Evolutionary conservation across 2,113 vertebrate species (phyloP).

Genomic region (Sturnus vulgaris): DNA sequence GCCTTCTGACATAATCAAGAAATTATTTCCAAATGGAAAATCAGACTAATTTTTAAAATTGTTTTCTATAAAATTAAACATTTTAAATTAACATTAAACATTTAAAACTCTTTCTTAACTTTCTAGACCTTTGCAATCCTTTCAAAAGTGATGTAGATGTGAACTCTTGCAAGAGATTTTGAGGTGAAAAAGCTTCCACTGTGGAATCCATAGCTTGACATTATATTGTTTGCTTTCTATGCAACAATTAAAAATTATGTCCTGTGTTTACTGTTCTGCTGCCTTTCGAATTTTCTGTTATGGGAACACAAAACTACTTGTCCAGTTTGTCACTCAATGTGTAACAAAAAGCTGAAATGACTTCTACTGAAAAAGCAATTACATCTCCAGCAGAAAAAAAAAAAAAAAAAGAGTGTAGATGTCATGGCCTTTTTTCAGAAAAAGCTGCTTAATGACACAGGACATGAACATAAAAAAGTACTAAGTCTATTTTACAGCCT

Average conservation of each 20-base stretch:
- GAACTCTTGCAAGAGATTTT: neutral
- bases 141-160: neutral
- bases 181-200: neutral
- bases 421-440: neutral
- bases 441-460: constrained; percentile 31
- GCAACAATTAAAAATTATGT: neutral
- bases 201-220: neutral
- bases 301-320: constrained; percentile 46
- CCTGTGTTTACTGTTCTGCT: neutral
- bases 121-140: neutral
- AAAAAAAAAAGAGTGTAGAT: neutral
- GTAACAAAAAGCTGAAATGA: constrained; percentile 14
- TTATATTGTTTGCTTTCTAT: neutral
- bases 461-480: constrained; percentile 41
- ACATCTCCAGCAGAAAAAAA: neutral
- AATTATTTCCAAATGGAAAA: neutral
- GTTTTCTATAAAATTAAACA: neutral
- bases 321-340: constrained; percentile 28
- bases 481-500: constrained; percentile 51
- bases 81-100: neutral
- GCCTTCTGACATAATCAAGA: neutral
- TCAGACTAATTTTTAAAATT: neutral
- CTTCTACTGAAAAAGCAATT: constrained; percentile 42
- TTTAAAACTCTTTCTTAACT: neutral
- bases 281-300: constrained; percentile 34